phyloP scores from a whole-genome alignment of 2,888 invertebrate genomes.

The Standfussiana lucernea region DNA sequence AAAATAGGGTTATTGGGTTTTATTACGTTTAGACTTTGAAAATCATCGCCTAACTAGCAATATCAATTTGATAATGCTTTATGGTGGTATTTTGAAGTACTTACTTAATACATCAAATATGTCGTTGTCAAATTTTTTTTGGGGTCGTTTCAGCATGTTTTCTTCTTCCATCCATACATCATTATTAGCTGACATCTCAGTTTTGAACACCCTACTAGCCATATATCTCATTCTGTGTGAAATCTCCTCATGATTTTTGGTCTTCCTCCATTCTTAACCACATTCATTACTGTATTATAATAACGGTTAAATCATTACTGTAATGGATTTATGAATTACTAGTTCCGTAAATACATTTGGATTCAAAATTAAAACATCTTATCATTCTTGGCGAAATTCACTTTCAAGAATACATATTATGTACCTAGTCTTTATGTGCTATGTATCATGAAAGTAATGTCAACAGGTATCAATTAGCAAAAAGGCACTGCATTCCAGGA shows the following conservation, averaged over 20 bases:
- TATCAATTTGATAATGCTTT: neutral
- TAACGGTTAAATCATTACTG: no score
- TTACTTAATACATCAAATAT: neutral
- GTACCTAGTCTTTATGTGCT: no score
- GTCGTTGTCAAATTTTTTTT: neutral
- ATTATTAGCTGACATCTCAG: neutral
- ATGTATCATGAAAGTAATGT: neutral
- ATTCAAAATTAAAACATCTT: neutral
- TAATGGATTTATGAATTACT: neutral
- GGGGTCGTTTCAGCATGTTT: neutral
- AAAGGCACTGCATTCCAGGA: slow-evolving; percentile 25
- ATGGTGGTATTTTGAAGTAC: neutral
- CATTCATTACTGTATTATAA: neutral
- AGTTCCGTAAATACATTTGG: neutral
- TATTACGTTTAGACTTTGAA: neutral
- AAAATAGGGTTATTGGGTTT: neutral
- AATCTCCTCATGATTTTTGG: neutral
- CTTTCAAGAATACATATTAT: neutral
- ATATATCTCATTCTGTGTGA: neutral
- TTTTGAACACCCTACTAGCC: neutral
- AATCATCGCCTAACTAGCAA: neutral
- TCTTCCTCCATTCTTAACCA: neutral
- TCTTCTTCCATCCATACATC: neutral
- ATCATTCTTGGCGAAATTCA: neutral
- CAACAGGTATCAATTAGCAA: slow-evolving; percentile 38